Conservation (phyloP, 92 coral and sea anemone genomes). For the Epizoanthus rinbou region DNA sequence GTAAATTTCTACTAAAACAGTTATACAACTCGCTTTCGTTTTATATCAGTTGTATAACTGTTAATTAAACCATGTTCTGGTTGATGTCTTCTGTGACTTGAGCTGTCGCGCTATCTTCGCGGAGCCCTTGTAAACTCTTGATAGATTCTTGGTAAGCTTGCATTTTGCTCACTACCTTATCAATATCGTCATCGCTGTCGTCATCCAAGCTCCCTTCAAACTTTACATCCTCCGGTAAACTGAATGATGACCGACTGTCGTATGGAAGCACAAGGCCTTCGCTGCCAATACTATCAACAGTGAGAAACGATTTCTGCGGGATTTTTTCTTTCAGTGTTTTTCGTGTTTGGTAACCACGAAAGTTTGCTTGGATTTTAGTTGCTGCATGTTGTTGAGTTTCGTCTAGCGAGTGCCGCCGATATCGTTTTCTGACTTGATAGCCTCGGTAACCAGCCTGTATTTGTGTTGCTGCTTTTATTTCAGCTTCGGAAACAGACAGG, state of each 20-base stretch:
- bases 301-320: slow-evolving; percentile 35
- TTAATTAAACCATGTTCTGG: slow-evolving; percentile 9
- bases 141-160: slow-evolving; percentile 53
- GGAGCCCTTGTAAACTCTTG: slow-evolving; percentile 31
- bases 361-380: slow-evolving; percentile 81
- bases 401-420: slow-evolving; percentile 36
- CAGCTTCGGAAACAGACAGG: slow-evolving; percentile 26
- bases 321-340: slow-evolving; percentile 31
- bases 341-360: slow-evolving; percentile 79
- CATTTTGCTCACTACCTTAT: slow-evolving; percentile 68
- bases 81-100: slow-evolving; percentile 21
- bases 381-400: slow-evolving; percentile 61
- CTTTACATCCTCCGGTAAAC: slow-evolving; percentile 81
- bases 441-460: slow-evolving; percentile 92
- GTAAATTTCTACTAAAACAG: no score
- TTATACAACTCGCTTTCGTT: no score
- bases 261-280: slow-evolving; percentile 49
- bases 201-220: slow-evolving; percentile 84
- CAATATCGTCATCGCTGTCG: slow-evolving; percentile 84
- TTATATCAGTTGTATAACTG: no score
- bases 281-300: slow-evolving; percentile 23
- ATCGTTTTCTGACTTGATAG: slow-evolving; percentile 53
- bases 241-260: slow-evolving; percentile 76
- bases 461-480: slow-evolving; percentile 62
- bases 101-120: neutral